These are phyloP conservation scores for Chrysochloris asiatica DNA, from an alignment of 2,113 vertebrate species.

Conservation along the genomic window DNA sequence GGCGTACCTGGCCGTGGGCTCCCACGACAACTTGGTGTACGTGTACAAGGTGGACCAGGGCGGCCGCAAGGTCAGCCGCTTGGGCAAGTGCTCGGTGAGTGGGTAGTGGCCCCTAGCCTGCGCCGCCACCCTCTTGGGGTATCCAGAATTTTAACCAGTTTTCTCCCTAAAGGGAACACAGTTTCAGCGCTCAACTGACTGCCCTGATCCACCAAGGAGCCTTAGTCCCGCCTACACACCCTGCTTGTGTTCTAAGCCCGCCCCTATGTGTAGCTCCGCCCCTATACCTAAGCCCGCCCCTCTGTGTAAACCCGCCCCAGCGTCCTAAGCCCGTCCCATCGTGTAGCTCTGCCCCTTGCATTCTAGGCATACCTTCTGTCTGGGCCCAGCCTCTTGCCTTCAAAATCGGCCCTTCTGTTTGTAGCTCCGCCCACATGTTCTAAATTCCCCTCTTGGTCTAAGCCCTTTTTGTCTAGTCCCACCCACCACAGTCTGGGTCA, in stretches of 20 bases:
- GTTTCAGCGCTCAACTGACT: constrained; percentile 35
- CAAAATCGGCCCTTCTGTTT: background rate
- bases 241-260: constrained; percentile 25
- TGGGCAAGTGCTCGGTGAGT: constrained; percentile 81
- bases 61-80: constrained; percentile 78
- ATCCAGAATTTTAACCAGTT: constrained; percentile 73
- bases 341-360: background rate
- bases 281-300: background rate
- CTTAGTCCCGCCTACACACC: constrained; percentile 5
- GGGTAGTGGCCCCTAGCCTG: constrained; percentile 62
- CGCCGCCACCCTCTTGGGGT: constrained; percentile 54
- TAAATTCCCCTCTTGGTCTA: background rate
- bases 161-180: constrained; percentile 68
- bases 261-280: background rate
- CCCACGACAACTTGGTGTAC: constrained; percentile 96
- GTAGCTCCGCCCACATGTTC: constrained; percentile 1
- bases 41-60: constrained; percentile 86
- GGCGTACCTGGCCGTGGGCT: constrained; percentile 82
- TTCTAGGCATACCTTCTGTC: too few species aligned
- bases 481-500: constrained; percentile 3
- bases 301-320: background rate
- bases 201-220: constrained; percentile 12
- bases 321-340: background rate
- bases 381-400: background rate
- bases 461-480: constrained; percentile 37